Evolutionary conservation across 2,888 invertebrate species (phyloP).

Genomic region (Erynnis tages): DNA sequence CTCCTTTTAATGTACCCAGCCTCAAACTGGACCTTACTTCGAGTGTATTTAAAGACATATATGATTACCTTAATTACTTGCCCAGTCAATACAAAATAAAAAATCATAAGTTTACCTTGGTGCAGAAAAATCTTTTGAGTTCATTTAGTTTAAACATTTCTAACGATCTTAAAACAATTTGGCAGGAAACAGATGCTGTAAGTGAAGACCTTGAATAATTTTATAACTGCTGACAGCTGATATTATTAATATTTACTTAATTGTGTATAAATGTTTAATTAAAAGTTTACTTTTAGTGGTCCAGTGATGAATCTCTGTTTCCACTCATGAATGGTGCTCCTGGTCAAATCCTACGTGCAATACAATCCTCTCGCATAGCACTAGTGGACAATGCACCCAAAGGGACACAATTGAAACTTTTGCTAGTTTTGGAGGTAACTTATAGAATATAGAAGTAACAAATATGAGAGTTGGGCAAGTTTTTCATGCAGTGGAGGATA

Average conservation of each 20-base stretch:
- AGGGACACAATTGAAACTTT: constrained; percentile 95
- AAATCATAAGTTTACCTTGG: constrained; percentile 53
- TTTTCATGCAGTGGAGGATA: too few species aligned
- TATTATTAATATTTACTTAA: too few species aligned
- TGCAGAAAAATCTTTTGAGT: constrained; percentile 53
- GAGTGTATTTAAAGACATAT: constrained; percentile 59
- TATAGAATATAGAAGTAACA: neutral
- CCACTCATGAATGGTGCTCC: constrained; percentile 71
- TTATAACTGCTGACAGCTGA: too few species aligned
- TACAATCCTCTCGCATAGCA: constrained; percentile 85
- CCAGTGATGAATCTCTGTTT: constrained; percentile 64
- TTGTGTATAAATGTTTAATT: constrained; percentile 1
- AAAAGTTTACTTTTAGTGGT: constrained; percentile 58
- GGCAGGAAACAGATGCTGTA: constrained; percentile 59
- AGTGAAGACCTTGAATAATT: constrained; percentile 40
- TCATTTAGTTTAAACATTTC: constrained; percentile 62
- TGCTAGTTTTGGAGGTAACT: constrained; percentile 86
- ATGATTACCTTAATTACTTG: constrained; percentile 63
- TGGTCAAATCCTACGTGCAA: constrained; percentile 84
- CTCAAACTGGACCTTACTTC: constrained; percentile 52
- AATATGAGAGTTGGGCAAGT: too few species aligned
- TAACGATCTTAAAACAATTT: constrained; percentile 44
- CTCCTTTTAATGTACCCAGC: constrained; percentile 48
- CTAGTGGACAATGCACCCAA: constrained; percentile 89
- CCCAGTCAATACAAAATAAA: constrained; percentile 61